Evolutionary conservation across 2,113 vertebrate genomes (phyloP).

Genomic region (Nyctereutes procyonoides): DNA sequence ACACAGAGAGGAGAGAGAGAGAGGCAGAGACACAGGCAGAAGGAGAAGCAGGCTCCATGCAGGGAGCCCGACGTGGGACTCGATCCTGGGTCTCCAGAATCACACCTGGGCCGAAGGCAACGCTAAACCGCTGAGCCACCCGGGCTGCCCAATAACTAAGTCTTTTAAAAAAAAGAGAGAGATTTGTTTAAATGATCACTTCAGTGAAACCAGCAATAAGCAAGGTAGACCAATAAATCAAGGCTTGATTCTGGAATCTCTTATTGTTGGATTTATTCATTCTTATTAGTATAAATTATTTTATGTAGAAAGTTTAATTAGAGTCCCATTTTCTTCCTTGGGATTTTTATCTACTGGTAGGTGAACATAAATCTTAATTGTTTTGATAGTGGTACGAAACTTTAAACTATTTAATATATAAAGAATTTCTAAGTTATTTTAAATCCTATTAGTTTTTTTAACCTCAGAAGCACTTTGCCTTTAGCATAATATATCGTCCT

Average conservation of each 20-base stretch:
- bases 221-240: slow-evolving; percentile 24
- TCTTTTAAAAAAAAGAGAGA: background rate
- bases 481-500: background rate
- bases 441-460: background rate
- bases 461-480: background rate
- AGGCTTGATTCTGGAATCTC: background rate
- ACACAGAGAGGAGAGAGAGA: no score
- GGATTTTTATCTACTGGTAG: background rate
- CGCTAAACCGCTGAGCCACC: no score
- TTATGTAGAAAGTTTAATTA: slow-evolving; percentile 8
- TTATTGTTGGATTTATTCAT: slow-evolving; percentile 9
- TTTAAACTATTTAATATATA: slow-evolving; percentile 31
- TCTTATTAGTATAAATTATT: slow-evolving; percentile 44
- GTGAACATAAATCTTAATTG: background rate
- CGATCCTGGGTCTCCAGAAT: no score
- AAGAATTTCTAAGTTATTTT: slow-evolving; percentile 25
- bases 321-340: background rate
- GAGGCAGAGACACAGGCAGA: no score
- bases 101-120: no score
- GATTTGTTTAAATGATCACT: slow-evolving; percentile 14
- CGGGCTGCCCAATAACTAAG: no score
- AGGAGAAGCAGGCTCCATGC: no score
- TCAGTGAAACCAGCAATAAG: slow-evolving; percentile 49
- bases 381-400: background rate
- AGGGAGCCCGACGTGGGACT: no score